These are phyloP conservation scores for Chorisops tibialis DNA, from an alignment of 2,888 invertebrate genomes.

Conservation along the genomic window DNA sequence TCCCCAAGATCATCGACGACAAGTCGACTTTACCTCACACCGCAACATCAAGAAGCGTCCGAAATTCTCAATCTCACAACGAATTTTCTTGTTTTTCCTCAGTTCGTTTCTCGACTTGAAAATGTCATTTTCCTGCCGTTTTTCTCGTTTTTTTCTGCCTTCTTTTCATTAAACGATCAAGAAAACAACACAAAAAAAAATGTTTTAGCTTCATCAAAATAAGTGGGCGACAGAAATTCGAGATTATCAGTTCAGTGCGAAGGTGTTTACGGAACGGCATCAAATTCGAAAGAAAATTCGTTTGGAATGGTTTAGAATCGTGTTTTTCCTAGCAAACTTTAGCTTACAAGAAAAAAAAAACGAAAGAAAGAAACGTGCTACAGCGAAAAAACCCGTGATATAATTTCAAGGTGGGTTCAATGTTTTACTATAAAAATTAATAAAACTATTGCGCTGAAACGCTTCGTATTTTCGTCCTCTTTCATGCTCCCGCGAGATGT, in stretches of 20 bases:
- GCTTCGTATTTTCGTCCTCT: too few species aligned
- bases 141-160: background rate
- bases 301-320: background rate
- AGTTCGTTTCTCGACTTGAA: too few species aligned
- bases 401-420: constrained; percentile 23
- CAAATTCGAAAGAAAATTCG: background rate
- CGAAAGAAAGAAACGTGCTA: background rate
- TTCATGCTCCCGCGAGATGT: too few species aligned
- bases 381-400: constrained; percentile 3
- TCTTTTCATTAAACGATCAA: background rate
- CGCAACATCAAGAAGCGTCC: too few species aligned
- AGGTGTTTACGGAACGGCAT: background rate
- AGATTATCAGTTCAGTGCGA: constrained; percentile 8
- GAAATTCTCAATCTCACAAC: too few species aligned
- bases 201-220: background rate
- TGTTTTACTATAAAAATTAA: background rate
- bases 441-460: too few species aligned
- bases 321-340: background rate
- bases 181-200: constrained; percentile 16
- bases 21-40: too few species aligned
- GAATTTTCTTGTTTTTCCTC: too few species aligned
- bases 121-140: background rate
- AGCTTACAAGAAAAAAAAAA: background rate
- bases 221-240: constrained; percentile 17
- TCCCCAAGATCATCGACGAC: too few species aligned